phyloP scores from a whole-genome alignment of 2,888 invertebrate species.

The Eristalis intricaria region DNA sequence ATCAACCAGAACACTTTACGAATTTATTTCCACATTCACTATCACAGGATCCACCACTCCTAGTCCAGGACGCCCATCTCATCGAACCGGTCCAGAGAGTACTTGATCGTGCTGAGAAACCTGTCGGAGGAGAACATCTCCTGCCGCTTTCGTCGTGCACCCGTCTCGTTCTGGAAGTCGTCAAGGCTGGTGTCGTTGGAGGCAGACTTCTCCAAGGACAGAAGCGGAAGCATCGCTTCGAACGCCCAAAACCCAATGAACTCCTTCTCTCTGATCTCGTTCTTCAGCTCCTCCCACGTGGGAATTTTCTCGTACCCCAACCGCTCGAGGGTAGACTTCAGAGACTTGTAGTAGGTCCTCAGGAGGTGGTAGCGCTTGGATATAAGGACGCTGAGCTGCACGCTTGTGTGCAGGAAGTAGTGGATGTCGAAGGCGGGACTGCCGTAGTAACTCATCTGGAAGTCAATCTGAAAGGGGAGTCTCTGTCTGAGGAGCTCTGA shows the following conservation, averaged over 20 bases:
- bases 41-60: background rate
- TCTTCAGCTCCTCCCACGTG: slow-evolving; percentile 55
- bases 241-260: slow-evolving; percentile 70
- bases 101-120: slow-evolving; percentile 64
- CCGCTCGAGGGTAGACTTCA: slow-evolving; percentile 54
- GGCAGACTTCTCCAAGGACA: slow-evolving; percentile 62
- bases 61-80: slow-evolving; percentile 67
- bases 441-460: slow-evolving; percentile 64
- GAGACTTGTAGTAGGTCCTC: slow-evolving; percentile 49
- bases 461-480: slow-evolving; percentile 64
- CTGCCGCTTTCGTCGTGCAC: slow-evolving; percentile 50
- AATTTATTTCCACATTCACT: background rate
- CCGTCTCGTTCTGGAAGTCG: slow-evolving; percentile 41
- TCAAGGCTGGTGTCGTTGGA: slow-evolving; percentile 67
- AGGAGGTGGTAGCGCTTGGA: slow-evolving; percentile 55
- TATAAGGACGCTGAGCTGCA: slow-evolving; percentile 52
- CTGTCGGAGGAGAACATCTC: slow-evolving; percentile 66
- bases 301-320: slow-evolving; percentile 63
- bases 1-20: no score
- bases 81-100: slow-evolving; percentile 66
- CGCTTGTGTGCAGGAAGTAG: slow-evolving; percentile 72
- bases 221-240: slow-evolving; percentile 69
- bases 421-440: slow-evolving; percentile 71
- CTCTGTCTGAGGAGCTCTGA: background rate
- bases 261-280: slow-evolving; percentile 67